phyloP scores from a whole-genome alignment of 2,797 vertebrate species.

The Limnodromus scolopaceus region DNA sequence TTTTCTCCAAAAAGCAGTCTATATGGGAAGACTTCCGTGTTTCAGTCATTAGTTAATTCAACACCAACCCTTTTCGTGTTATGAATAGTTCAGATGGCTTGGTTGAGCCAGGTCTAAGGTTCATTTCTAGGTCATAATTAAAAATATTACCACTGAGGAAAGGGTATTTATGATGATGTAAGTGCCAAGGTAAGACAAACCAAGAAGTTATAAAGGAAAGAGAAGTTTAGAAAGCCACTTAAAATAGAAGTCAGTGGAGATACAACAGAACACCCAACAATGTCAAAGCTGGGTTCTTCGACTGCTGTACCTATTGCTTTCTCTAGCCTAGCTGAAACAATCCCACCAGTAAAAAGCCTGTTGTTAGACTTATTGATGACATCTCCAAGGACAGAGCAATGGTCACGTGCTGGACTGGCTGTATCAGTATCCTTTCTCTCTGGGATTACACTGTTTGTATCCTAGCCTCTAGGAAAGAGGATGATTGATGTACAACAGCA shows the following conservation, averaged over 20 bases:
- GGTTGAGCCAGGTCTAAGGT: not conserved
- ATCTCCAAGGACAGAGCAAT: not conserved
- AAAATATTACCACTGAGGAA: not conserved
- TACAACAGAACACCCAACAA: not conserved
- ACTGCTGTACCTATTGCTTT: not conserved
- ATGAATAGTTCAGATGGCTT: not conserved
- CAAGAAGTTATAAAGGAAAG: not conserved
- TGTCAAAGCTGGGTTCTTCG: not conserved
- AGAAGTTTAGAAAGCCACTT: not conserved
- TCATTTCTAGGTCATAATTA: conserved; percentile 4
- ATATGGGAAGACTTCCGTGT: not conserved
- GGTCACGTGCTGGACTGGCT: not conserved
- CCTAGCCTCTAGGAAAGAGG: not conserved
- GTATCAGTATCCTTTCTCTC: not conserved
- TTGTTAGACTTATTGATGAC: not conserved
- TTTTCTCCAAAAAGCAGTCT: not conserved
- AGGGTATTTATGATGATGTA: not conserved
- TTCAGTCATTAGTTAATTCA: not conserved
- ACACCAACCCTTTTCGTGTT: not conserved
- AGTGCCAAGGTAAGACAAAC: not conserved
- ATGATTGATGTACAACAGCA: not conserved
- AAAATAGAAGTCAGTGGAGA: not conserved
- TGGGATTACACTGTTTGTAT: not conserved
- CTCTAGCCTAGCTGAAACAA: not conserved
- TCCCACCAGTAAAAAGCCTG: not conserved